Evolutionary conservation across 2,797 vertebrate genomes (phyloP).

Genomic region (Parambassis ranga): DNA sequence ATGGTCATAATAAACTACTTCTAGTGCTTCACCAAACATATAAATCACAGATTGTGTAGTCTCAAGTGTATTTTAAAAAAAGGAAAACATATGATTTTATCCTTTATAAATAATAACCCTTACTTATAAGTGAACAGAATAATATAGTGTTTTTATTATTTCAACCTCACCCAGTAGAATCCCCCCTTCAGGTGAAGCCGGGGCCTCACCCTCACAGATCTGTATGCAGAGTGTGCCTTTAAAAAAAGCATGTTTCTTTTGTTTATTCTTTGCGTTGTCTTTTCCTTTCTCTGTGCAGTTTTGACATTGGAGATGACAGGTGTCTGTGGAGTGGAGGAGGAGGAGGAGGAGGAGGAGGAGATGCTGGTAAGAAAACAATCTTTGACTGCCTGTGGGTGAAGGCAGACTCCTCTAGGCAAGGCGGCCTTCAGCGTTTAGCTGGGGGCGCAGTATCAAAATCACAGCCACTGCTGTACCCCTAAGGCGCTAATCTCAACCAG

Average conservation of each 20-base stretch:
- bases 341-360: slow-evolving; percentile 38
- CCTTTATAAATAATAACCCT: not conserved
- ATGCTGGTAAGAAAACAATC: slow-evolving; percentile 77
- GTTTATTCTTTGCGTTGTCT: slow-evolving; percentile 80
- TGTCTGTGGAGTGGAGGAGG: slow-evolving; percentile 73
- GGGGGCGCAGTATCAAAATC: slow-evolving; percentile 80
- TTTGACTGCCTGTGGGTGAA: slow-evolving; percentile 80
- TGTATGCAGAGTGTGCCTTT: slow-evolving; percentile 75
- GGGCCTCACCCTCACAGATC: slow-evolving; percentile 58
- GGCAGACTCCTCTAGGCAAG: slow-evolving; percentile 79
- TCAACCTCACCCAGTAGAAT: not conserved
- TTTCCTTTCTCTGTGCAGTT: slow-evolving; percentile 70
- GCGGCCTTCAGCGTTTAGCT: slow-evolving; percentile 83
- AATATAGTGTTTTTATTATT: not conserved
- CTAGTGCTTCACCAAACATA: not conserved
- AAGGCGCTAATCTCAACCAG: slow-evolving; percentile 82
- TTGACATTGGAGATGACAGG: slow-evolving; percentile 82
- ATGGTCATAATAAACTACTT: not conserved
- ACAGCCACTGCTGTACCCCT: slow-evolving; percentile 83
- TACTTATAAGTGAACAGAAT: not conserved
- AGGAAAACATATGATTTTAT: not conserved
- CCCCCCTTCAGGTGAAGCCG: slow-evolving; percentile 55
- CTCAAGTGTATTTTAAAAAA: not conserved
- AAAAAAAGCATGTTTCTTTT: slow-evolving; percentile 74
- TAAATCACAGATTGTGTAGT: not conserved